Evolutionary conservation across 2,113 vertebrate species (phyloP).

Genomic region (Nestor notabilis): DNA sequence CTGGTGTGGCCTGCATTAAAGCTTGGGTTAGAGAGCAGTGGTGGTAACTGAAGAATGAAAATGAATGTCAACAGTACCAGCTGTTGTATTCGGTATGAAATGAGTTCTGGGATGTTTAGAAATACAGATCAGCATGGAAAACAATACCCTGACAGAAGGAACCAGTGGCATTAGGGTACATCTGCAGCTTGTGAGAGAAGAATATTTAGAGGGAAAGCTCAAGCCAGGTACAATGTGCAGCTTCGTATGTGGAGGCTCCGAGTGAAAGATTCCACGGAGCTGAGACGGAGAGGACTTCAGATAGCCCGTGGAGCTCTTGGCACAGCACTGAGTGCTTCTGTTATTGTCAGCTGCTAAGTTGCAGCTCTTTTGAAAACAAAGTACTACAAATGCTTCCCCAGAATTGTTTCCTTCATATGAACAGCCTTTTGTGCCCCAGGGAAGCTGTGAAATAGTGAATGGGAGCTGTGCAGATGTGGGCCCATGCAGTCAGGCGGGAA

Average conservation of each 20-base stretch:
- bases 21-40: not conserved
- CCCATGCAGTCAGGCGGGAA: not conserved
- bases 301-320: not conserved
- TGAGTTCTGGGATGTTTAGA: not conserved
- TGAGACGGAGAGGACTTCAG: not conserved
- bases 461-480: not conserved
- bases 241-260: not conserved
- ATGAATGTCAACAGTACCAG: not conserved
- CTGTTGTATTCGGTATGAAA: not conserved
- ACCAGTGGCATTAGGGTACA: not conserved
- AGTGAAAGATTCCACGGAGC: not conserved
- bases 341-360: slow-evolving; percentile 5
- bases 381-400: not conserved
- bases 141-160: not conserved
- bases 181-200: not conserved
- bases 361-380: slow-evolving; percentile 19
- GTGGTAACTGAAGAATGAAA: not conserved
- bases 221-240: not conserved
- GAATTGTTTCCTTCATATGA: not conserved
- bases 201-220: not conserved
- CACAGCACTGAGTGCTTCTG: not conserved
- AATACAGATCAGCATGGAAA: not conserved
- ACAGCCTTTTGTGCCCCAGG: not conserved
- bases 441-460: not conserved
- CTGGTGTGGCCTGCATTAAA: not conserved